These are phyloP conservation scores for Stigmatopora nigra DNA, from an alignment of 2,113 vertebrate species.

Conservation along the genomic window DNA sequence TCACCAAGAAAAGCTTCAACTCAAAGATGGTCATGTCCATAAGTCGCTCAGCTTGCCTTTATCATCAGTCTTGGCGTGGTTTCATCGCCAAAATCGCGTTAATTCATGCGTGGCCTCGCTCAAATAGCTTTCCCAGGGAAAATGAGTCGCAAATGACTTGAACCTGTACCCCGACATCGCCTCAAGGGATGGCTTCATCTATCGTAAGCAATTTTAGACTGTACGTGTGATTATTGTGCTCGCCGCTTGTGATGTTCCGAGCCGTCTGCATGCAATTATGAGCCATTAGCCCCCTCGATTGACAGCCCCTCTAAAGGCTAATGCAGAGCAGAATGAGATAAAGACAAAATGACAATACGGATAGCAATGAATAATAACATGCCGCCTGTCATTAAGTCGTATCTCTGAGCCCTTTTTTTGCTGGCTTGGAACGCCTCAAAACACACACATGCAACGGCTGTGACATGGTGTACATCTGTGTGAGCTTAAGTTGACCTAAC, in stretches of 20 bases:
- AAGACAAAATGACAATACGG: slow-evolving; percentile 55
- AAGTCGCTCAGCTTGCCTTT: too few species aligned
- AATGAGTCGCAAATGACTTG: slow-evolving; percentile 41
- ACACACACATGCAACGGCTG: not conserved
- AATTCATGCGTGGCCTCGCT: slow-evolving; percentile 22
- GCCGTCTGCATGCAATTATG: slow-evolving; percentile 52
- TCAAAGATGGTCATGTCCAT: too few species aligned
- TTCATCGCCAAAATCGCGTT: slow-evolving; percentile 20
- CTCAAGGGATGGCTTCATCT: slow-evolving; percentile 21
- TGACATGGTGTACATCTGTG: not conserved
- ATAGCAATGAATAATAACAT: slow-evolving; percentile 57
- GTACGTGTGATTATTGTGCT: slow-evolving; percentile 37
- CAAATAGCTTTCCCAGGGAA: slow-evolving; percentile 37
- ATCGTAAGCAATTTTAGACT: slow-evolving; percentile 27
- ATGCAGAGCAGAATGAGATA: slow-evolving; percentile 51
- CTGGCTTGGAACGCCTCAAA: slow-evolving; percentile 1
- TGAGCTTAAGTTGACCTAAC: not conserved
- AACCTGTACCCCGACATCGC: slow-evolving; percentile 18
- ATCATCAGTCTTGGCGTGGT: too few species aligned
- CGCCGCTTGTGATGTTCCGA: slow-evolving; percentile 34
- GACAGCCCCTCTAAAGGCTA: slow-evolving; percentile 56
- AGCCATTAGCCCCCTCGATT: slow-evolving; percentile 57
- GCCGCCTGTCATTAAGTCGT: slow-evolving; percentile 42
- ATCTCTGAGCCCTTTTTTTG: slow-evolving; percentile 18
- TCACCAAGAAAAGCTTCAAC: not conserved